Conservation (phyloP, 1,140 invertebrate species). For the Carcinoscorpius rotundicauda region DNA sequence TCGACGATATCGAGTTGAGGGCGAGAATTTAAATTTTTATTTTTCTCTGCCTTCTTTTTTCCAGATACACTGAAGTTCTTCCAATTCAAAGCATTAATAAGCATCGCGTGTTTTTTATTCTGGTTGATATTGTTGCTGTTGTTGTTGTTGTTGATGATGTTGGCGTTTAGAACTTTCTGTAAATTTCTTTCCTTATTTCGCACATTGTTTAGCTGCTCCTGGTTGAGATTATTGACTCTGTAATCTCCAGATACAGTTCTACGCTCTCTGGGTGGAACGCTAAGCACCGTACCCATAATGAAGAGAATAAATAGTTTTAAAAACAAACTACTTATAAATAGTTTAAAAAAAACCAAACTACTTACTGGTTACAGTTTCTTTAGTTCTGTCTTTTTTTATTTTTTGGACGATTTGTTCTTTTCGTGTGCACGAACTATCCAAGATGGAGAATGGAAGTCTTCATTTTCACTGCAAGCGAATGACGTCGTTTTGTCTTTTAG, state of each 20-base stretch:
- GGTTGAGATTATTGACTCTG: conserved; percentile 48
- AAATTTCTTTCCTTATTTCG: conserved; percentile 65
- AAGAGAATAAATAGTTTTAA: conserved; percentile 29
- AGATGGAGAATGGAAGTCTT: no score
- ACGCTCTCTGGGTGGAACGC: conserved; percentile 78
- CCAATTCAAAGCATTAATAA: conserved; percentile 92
- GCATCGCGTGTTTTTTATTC: conserved; percentile 86
- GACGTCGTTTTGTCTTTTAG: no score
- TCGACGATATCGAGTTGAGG: conserved; percentile 63
- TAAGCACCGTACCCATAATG: conserved; percentile 77
- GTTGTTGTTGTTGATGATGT: no score
- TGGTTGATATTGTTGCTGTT: conserved; percentile 37
- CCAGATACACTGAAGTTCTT: conserved; percentile 83
- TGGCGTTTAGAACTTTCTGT: conserved; percentile 23
- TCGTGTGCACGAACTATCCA: no score
- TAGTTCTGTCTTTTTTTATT: no score
- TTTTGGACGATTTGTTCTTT: no score
- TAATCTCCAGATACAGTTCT: conserved; percentile 54
- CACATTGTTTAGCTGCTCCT: conserved; percentile 80
- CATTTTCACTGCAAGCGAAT: no score
- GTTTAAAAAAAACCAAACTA: no score
- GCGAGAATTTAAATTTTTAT: conserved; percentile 42
- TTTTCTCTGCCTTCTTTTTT: conserved; percentile 68
- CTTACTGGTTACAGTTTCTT: no score
- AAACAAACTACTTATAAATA: no score